These are phyloP conservation scores for Sebastes minor DNA, from an alignment of 2,797 vertebrate genomes.

Conservation along the genomic window DNA sequence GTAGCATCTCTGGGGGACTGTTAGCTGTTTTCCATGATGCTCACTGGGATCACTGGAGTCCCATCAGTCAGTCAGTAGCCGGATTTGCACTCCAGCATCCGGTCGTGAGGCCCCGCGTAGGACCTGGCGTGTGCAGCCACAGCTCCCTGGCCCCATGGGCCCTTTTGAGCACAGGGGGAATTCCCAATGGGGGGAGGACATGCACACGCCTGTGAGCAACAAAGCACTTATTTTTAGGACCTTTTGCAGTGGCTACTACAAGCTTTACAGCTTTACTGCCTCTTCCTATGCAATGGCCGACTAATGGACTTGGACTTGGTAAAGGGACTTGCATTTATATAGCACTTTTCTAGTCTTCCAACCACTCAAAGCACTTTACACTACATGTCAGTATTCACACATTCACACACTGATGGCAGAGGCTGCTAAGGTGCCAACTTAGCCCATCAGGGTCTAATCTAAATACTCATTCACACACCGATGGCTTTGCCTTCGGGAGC, in stretches of 20 bases:
- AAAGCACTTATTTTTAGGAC: slow-evolving; percentile 42
- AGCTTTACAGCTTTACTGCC: neutral
- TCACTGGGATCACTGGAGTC: slow-evolving; percentile 47
- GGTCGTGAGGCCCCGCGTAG: slow-evolving; percentile 59
- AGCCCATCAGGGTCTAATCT: too few relatives aligned
- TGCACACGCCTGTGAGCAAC: slow-evolving; percentile 53
- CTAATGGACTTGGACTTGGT: too few relatives aligned
- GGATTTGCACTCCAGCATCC: slow-evolving; percentile 72
- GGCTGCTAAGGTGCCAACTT: too few relatives aligned
- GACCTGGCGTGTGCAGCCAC: slow-evolving; percentile 66
- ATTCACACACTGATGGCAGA: too few relatives aligned
- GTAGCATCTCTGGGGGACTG: slow-evolving; percentile 18
- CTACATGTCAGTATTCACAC: too few relatives aligned
- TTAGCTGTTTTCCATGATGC: slow-evolving; percentile 38
- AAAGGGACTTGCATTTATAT: too few relatives aligned
- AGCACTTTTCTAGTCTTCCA: too few relatives aligned
- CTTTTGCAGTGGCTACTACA: slow-evolving; percentile 8
- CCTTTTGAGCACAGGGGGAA: slow-evolving; percentile 50
- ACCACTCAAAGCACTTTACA: too few relatives aligned
- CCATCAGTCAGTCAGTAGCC: slow-evolving; percentile 65
- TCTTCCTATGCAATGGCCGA: neutral
- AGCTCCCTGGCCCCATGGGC: slow-evolving; percentile 50
- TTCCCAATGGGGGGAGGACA: slow-evolving; percentile 55
- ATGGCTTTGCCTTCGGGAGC: too few relatives aligned
- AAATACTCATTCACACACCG: too few relatives aligned